Evolutionary conservation across 2,797 vertebrate genomes (phyloP), one percentile per base, ranked within the genome.

Genomic region (Glyptemys insculpta): DNA sequence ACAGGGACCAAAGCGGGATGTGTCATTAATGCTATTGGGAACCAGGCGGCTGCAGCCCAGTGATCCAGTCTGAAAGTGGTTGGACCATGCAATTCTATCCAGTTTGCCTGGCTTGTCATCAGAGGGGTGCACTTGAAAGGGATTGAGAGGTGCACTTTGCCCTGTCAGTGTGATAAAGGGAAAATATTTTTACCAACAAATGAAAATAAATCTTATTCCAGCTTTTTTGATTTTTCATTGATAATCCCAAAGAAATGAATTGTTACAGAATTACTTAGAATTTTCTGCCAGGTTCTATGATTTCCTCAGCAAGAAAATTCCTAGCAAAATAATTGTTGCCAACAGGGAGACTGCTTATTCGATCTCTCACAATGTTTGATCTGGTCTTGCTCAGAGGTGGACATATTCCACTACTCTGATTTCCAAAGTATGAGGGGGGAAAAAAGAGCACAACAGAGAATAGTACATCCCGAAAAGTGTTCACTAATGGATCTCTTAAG

Each of bases 401-500:
- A 92, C 79, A 80, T 83, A 90, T 79, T 91, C 50, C 87, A 37
- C n/a, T 27, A 85, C 88, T 11, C 14, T 47, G 12, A 91, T 91
- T 92, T 92, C 81, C 52, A 89, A 85, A 92, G 56, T 0, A 50
- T 25, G 25, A 72, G 37, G 15, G 3, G n/a, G 81, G 68, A 88
- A 84, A 8, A 2, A 82, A 92, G 65, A 1, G 23, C 84, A 37
- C 1, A 65, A 81, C 31, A 74, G 27, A 90, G 29, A 92, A 79
- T 6, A 92, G 44, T 68, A 52, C 44, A 94, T 41, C 59, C 41
- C 72, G 27, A 23, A 92, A 80, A 96, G 82, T 31, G 68, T 52
- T 96, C 81, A 56, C 19, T 89, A 96, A 96, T 76, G 85, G 62
- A 86, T 59, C 59, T 94, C 85, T 85, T 87, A 93, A 85, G 80